phyloP scores from a whole-genome alignment of 1,140 invertebrate species.

The Diuraphis noxia region DNA sequence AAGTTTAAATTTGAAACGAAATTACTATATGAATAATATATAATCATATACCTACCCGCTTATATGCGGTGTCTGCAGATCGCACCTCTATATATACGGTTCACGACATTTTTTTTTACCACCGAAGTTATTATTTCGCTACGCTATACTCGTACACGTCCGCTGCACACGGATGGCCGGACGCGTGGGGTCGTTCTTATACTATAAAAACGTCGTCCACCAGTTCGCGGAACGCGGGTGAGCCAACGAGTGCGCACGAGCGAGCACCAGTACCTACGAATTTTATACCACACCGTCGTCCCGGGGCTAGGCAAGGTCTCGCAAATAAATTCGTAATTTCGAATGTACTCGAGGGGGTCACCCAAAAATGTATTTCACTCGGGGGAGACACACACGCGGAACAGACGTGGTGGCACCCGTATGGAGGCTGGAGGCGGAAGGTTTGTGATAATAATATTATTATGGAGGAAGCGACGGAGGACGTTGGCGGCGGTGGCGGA shows the following conservation, averaged over 20 bases:
- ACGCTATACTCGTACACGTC: background rate
- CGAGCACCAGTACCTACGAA: too few relatives aligned
- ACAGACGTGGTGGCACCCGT: too few relatives aligned
- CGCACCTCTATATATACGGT: background rate
- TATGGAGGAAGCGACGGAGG: background rate
- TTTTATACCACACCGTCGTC: background rate
- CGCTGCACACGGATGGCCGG: background rate
- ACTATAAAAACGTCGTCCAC: background rate
- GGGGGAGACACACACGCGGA: background rate
- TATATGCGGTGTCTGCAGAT: background rate
- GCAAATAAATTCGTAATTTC: conserved; percentile 8
- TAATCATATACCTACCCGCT: background rate
- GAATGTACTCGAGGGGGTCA: background rate
- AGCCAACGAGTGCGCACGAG: background rate
- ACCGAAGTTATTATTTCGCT: background rate
- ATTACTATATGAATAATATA: conserved; percentile 19
- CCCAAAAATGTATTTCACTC: background rate
- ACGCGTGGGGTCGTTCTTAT: background rate
- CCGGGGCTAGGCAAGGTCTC: background rate
- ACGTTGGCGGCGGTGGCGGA: background rate
- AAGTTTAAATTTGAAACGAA: background rate
- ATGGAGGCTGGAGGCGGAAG: background rate
- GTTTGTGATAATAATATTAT: background rate
- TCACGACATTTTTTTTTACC: background rate
- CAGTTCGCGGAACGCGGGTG: background rate